Percentiles rank a stretch among this genome's conserved stretches.
Conservation (phyloP, 1,140 invertebrate species). For the Anagrus nilaparvatae region DNA sequence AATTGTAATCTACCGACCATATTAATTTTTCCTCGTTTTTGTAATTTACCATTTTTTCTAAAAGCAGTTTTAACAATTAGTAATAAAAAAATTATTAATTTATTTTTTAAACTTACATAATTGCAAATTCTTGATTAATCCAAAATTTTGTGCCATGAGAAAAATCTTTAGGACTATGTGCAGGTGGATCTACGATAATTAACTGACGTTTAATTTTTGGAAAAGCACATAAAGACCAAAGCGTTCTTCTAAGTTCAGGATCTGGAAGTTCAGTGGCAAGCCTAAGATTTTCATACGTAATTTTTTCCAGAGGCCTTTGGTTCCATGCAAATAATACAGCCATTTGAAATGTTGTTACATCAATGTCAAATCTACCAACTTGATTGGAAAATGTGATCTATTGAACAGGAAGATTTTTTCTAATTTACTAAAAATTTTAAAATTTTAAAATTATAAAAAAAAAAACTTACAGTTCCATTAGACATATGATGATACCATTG, state of each 20-base stretch:
- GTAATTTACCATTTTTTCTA: constrained; percentile 88
- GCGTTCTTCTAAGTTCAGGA: constrained; percentile 86
- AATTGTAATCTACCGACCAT: constrained; percentile 88
- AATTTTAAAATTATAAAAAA: constrained; percentile 2
- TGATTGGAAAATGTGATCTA: constrained; percentile 90
- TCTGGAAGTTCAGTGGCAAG: constrained; percentile 95
- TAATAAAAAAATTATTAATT: constrained; percentile 9
- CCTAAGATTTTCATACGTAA: constrained; percentile 90
- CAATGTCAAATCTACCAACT: constrained; percentile 91
- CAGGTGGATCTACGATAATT: constrained; percentile 67
- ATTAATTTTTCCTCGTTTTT: constrained; percentile 88
- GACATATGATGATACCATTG: constrained; percentile 99
- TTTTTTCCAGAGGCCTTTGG: constrained; percentile 80
- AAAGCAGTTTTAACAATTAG: constrained; percentile 16
- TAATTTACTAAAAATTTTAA: neutral
- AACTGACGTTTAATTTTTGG: constrained; percentile 93
- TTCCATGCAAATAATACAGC: constrained; percentile 99
- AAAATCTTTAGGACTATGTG: constrained; percentile 87
- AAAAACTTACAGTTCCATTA: constrained; percentile 73
- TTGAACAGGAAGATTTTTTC: constrained; percentile 2
- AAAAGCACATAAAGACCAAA: constrained; percentile 96
- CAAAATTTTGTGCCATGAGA: constrained; percentile 86
- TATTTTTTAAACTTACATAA: constrained; percentile 48
- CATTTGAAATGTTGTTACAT: constrained; percentile 99
- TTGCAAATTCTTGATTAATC: constrained; percentile 93